phyloP scores from a whole-genome alignment of 2,888 invertebrate genomes.

The Agonopterix heracliana region DNA sequence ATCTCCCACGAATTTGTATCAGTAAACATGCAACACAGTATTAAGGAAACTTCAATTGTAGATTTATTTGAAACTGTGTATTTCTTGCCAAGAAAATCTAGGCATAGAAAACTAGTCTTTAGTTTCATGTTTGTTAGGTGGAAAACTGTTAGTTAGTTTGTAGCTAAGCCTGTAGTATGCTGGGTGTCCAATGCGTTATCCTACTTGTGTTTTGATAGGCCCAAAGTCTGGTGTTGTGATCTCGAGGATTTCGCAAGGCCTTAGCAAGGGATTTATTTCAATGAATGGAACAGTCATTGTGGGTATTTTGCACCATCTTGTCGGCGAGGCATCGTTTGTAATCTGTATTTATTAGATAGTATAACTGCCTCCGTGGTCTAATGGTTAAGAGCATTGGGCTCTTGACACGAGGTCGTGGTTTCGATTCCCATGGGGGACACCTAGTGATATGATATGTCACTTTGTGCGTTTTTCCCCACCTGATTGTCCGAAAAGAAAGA shows the following conservation, averaged over 20 bases:
- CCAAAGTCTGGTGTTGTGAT: constrained; percentile 56
- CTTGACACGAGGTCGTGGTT: no score
- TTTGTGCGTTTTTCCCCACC: no score
- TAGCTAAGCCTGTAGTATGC: constrained; percentile 16
- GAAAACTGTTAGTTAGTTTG: no score
- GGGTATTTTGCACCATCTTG: constrained; percentile 29
- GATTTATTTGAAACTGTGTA: constrained; percentile 36
- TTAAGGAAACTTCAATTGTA: constrained; percentile 35
- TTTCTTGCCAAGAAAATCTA: constrained; percentile 37
- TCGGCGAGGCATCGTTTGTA: constrained; percentile 23
- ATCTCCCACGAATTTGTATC: constrained; percentile 43
- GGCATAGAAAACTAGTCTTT: constrained; percentile 15
- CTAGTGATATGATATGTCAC: no score
- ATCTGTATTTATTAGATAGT: constrained; percentile 35
- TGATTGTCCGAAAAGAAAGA: no score
- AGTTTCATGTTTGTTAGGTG: no score
- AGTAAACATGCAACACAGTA: constrained; percentile 44
- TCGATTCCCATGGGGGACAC: no score
- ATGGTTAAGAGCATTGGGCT: no score
- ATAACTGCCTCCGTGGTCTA: no score
- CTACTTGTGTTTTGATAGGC: constrained; percentile 59
- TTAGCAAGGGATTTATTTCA: constrained; percentile 49
- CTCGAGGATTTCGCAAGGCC: constrained; percentile 40
- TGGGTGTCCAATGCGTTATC: constrained; percentile 46
- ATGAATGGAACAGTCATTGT: constrained; percentile 37